phyloP scores from a whole-genome alignment of 2,888 invertebrate species.

The Pogonocherus hispidulus region DNA sequence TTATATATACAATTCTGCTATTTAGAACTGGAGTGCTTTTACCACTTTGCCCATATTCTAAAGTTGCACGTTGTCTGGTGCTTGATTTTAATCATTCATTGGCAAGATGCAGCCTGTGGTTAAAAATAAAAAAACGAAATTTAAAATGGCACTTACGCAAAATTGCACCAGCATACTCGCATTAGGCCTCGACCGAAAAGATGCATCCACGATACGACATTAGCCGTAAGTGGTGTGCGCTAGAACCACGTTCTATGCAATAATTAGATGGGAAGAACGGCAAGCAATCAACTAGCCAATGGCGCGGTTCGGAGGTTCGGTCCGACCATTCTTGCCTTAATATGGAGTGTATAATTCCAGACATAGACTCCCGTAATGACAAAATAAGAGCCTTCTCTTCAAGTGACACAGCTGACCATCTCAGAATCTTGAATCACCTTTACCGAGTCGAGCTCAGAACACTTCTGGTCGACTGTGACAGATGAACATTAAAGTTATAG shows the following conservation, averaged over 20 bases:
- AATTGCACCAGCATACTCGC: conserved; percentile 58
- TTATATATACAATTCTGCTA: too few species aligned
- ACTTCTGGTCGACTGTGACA: conserved; percentile 57
- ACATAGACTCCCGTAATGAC: conserved; percentile 68
- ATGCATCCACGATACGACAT: conserved; percentile 66
- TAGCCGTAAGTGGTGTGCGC: conserved; percentile 62
- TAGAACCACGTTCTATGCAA: conserved; percentile 64
- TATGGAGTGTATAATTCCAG: conserved; percentile 66
- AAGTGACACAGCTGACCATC: conserved; percentile 62
- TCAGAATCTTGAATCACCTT: not conserved
- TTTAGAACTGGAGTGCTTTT: too few species aligned
- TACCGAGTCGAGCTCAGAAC: conserved; percentile 13
- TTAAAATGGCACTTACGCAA: conserved; percentile 65
- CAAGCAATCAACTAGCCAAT: conserved; percentile 61
- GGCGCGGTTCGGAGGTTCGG: conserved; percentile 53
- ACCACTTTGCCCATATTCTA: too few species aligned
- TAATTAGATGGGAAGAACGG: conserved; percentile 64
- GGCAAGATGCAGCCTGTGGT: not conserved
- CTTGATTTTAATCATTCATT: not conserved
- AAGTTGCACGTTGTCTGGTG: too few species aligned
- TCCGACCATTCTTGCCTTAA: conserved; percentile 57
- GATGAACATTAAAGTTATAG: conserved; percentile 68
- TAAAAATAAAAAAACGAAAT: conserved; percentile 45
- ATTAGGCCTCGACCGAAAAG: conserved; percentile 60
- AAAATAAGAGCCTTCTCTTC: conserved; percentile 67